Evolutionary conservation across 2,113 vertebrate genomes (phyloP), one percentile per base, ranked within the genome.

Genomic region (Gallinago paraguaiae): DNA sequence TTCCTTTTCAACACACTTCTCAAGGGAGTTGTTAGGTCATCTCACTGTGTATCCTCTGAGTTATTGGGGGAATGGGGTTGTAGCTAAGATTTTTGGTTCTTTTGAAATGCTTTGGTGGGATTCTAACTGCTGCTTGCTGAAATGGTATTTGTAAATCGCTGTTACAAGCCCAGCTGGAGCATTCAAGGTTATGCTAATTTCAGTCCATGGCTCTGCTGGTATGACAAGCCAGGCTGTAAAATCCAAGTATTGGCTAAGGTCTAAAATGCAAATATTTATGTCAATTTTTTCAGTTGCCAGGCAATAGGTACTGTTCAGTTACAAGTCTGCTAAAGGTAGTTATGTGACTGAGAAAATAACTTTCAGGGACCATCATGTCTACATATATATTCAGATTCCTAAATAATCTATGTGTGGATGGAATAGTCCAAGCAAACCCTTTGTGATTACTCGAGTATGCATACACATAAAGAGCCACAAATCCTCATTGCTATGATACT

Each of bases 181-280:
- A 88, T 87, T 90, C 81, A 81, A 92, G 37, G 71, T 51, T 87
- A 94, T 94, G 86, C 54, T 89, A 88, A 97, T 95, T 93, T 77
- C 75, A 78, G 22, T 57, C 51, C 39, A 11, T 35, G 61, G 37
- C n/a, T 95, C 87, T 69, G 41, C 33, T 67, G 17, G 12, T 81
- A 27, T 90, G 69, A 90, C 41, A 88, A 88, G 24, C 0, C 0
- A 86, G 65, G 46, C 46, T 91, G 75, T 85, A 97, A 97, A 96
- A 96, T 90, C 78, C 87, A 91, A 70, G 82, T 37, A 75, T 57
- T 83, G 88, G 35, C 57, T 72, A 84, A 77, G 45, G n/a, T 84
- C 64, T 93, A 90, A 97, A 93, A 94, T 81, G 48, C 69, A 95
- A 96, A 92, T 88, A 82, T 81, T 91, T 85, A 68, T 43, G 84